These are phyloP conservation scores for Acrocephalus scirpaceus DNA, from an alignment of 2,797 vertebrate genomes.

Conservation along the genomic window DNA sequence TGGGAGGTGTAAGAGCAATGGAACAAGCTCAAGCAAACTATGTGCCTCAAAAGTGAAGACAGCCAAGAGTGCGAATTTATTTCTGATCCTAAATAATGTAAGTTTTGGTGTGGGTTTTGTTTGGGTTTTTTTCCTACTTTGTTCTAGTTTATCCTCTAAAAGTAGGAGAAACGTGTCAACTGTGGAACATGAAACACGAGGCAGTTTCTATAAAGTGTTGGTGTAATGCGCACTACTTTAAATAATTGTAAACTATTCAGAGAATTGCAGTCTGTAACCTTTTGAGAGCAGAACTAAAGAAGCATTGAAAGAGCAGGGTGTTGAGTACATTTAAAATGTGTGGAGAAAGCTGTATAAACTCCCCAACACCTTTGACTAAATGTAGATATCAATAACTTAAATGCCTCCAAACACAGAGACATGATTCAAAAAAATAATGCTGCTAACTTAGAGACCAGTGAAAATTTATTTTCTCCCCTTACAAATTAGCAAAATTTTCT, in stretches of 20 bases:
- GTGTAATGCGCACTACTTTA: background rate
- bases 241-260: background rate
- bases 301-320: background rate
- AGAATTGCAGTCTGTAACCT: background rate
- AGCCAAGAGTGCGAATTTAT: background rate
- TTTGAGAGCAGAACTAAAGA: background rate
- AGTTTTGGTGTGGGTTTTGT: background rate
- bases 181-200: background rate
- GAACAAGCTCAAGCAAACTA: background rate
- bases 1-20: background rate
- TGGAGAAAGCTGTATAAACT: background rate
- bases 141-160: background rate
- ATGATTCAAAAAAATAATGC: background rate
- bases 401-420: background rate
- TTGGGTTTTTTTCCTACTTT: background rate
- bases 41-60: background rate
- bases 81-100: background rate
- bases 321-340: background rate
- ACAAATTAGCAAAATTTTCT: background rate
- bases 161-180: background rate
- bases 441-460: background rate
- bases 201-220: background rate
- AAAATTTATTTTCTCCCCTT: background rate
- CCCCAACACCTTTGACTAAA: background rate
- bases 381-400: background rate